Evolutionary conservation across 2,797 vertebrate species (phyloP).

Genomic region (Liparis tanakae): DNA sequence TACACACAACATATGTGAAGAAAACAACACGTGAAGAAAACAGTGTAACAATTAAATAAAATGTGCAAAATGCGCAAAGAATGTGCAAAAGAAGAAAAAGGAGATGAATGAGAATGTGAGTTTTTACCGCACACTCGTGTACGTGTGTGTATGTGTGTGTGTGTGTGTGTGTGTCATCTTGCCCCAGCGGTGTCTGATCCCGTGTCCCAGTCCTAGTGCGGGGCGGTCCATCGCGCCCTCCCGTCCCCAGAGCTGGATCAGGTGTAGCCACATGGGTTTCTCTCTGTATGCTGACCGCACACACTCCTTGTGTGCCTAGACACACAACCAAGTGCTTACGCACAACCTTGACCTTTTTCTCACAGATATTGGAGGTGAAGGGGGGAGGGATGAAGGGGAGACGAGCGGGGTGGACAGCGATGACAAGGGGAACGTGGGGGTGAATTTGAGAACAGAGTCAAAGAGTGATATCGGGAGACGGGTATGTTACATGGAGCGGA

Average conservation of each 20-base stretch:
- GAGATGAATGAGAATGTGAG: slow-evolving; percentile 6
- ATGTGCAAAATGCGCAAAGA: too few species aligned
- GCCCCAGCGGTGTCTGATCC: slow-evolving; percentile 31
- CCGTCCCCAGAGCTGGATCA: slow-evolving; percentile 37
- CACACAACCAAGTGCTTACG: slow-evolving; percentile 47
- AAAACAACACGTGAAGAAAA: too few species aligned
- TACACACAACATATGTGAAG: too few species aligned
- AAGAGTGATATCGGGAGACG: slow-evolving; percentile 11
- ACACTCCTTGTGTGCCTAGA: slow-evolving; percentile 35
- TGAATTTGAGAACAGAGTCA: slow-evolving; percentile 65
- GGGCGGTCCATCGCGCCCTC: slow-evolving; percentile 20
- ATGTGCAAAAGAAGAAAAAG: too few species aligned
- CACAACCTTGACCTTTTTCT: slow-evolving; percentile 82
- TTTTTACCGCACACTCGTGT: neutral
- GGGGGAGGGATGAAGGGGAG: slow-evolving; percentile 30
- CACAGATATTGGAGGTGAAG: slow-evolving; percentile 57
- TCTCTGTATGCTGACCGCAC: slow-evolving; percentile 62
- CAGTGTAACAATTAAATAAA: too few species aligned
- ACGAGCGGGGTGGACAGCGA: slow-evolving; percentile 21
- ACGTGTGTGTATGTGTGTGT: slow-evolving; percentile 12
- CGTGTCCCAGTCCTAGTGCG: slow-evolving; percentile 37
- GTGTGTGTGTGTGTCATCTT: slow-evolving; percentile 20
- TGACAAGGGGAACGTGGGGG: slow-evolving; percentile 45
- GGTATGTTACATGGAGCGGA: neutral
- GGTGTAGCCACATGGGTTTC: slow-evolving; percentile 39